Conservation (phyloP, 2,888 invertebrate genomes). For the Ligdia adustata region DNA sequence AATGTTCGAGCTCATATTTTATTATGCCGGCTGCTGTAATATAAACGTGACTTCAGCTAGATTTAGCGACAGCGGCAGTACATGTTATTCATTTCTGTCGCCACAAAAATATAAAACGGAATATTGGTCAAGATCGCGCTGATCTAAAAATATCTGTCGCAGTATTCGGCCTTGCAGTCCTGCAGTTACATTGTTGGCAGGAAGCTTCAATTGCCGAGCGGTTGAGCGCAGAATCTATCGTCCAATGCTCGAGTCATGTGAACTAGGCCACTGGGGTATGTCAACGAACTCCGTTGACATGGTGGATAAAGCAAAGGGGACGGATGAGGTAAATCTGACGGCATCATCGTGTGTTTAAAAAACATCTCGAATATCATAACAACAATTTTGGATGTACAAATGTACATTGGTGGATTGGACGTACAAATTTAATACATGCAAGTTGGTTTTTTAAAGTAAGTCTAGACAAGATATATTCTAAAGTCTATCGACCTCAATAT, state of each 20-base stretch:
- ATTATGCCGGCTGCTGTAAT: not conserved
- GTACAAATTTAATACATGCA: too few relatives aligned
- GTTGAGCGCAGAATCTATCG: conserved; percentile 60
- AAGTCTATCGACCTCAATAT: conserved; percentile 10
- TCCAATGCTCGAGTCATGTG: conserved; percentile 69
- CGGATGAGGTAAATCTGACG: conserved; percentile 25
- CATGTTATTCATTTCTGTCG: conserved; percentile 10
- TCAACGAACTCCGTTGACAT: conserved; percentile 52
- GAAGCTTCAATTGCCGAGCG: conserved; percentile 74
- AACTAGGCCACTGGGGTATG: conserved; percentile 70
- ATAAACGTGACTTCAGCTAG: conserved; percentile 5
- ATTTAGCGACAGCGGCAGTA: not conserved
- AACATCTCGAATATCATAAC: conserved; percentile 23
- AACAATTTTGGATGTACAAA: conserved; percentile 5
- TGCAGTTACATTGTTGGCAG: conserved; percentile 63
- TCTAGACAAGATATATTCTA: not conserved
- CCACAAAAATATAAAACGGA: conserved; percentile 11
- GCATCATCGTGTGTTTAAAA: conserved; percentile 21
- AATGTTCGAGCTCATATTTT: too few relatives aligned
- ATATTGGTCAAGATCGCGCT: conserved; percentile 39
- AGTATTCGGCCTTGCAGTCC: conserved; percentile 59
- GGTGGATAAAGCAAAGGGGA: conserved; percentile 28
- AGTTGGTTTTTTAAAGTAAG: too few relatives aligned
- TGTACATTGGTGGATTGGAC: too few relatives aligned
- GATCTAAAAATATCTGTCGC: conserved; percentile 32